Base-by-base conservation (phyloP, 1,140 invertebrate genomes). In the Caerostris darwini region DNA sequence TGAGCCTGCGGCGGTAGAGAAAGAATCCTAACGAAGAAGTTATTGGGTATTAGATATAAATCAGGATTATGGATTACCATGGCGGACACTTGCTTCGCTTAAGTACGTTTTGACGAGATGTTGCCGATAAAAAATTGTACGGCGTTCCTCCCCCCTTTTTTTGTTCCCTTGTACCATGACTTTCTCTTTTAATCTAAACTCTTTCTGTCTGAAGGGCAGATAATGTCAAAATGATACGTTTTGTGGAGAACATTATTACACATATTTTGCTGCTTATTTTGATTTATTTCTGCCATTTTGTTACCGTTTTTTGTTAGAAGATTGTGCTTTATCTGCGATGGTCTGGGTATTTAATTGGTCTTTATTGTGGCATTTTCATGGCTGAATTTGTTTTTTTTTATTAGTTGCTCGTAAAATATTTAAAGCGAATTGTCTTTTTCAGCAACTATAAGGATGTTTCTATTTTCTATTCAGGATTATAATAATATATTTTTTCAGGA, bases 21-120 rank as follows among this genome's bases (percentile, higher is more conserved):
- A 90, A 69, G 59, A 71, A 90, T 90, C 88, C 71, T 90, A 90
- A 90, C 88, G 88, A 90, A 90, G 88, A 90, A 90, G 88, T 90
- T 90, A 90, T 90, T 90, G 61, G 88, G 88, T 71, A 71, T 90
- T 90, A 90, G 88, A 90, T 90, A 90, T 90, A 90, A 90, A 90
- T 90, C 88, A 90, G 88, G 88, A 71, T 90, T 90, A 90, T 90
- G 64, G 88, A 90, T 90, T 90, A 90, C 88, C 14, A 5, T 64
- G 85, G 85, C 85, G 85, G 85, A 50, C 85, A 61, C 34, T 87
- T 14, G 61, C 64, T 69, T 3, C 88, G 57, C 85, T 87, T 34
- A 71, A 90, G 61, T 90, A 71, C 67, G 88, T 90, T 90, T 90
- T 90, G 88, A 90, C 88, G 88, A 90, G 88, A 71, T 10, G 50